Percentiles rank a stretch among this genome's conserved stretches.
phyloP scores from a whole-genome alignment of 1,140 invertebrate genomes.

The Solen grandis region DNA sequence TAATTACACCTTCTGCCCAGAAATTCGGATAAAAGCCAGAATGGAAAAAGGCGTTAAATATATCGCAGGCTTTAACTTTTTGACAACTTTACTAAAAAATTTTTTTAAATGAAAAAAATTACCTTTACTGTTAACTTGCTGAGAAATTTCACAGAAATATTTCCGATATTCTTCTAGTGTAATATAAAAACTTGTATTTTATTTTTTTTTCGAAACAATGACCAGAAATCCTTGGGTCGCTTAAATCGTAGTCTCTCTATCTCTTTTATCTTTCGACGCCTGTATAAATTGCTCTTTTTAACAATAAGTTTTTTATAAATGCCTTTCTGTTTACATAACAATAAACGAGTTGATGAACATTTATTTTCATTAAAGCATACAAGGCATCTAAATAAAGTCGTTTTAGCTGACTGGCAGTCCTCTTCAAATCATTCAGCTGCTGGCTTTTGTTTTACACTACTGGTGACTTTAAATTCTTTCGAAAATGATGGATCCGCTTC shows the following conservation, averaged over 20 bases:
- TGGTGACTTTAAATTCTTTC: neutral
- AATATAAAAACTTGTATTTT: neutral
- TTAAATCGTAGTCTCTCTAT: neutral
- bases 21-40: conserved; percentile 38
- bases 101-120: neutral
- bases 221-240: neutral
- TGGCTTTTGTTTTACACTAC: neutral
- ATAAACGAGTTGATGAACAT: neutral
- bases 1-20: conserved; percentile 47
- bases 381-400: conserved; percentile 5
- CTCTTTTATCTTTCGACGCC: neutral
- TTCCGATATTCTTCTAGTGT: neutral
- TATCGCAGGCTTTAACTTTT: conserved; percentile 10
- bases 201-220: neutral
- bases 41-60: conserved; percentile 52
- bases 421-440: neutral
- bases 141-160: no score
- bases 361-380: neutral
- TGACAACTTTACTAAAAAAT: conserved; percentile 1
- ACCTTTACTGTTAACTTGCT: neutral
- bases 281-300: neutral
- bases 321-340: neutral
- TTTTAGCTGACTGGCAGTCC: neutral
- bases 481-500: neutral
- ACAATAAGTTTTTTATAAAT: neutral